Conservation (phyloP, 2,797 vertebrate species). For the Sarcoramphus papa region DNA sequence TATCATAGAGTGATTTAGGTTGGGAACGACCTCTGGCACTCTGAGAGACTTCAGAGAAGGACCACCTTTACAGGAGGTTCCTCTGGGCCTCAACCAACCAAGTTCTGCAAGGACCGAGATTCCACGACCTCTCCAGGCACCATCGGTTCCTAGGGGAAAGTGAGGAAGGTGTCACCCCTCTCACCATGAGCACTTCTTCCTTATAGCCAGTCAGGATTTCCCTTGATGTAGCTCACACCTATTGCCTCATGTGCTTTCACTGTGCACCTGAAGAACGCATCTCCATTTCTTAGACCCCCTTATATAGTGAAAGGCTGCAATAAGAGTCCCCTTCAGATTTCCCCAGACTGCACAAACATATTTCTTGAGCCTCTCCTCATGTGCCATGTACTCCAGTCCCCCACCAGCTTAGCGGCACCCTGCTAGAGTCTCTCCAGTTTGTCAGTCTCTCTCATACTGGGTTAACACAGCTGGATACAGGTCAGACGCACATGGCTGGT, state of each 20-base stretch:
- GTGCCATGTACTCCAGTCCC: neutral
- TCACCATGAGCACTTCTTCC: neutral
- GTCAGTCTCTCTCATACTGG: neutral
- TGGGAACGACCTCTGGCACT: fast-evolving
- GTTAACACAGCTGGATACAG: neutral
- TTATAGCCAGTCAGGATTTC: neutral
- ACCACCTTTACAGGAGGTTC: neutral
- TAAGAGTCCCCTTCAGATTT: neutral
- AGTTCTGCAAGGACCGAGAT: neutral
- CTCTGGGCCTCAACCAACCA: neutral
- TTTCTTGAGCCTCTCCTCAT: neutral
- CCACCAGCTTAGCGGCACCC: neutral
- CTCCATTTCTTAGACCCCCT: neutral
- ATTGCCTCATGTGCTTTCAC: neutral
- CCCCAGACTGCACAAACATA: neutral
- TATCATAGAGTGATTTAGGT: neutral
- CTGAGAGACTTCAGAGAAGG: neutral
- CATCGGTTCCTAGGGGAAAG: neutral
- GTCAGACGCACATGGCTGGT: neutral
- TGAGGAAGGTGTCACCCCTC: neutral
- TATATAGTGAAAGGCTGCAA: neutral
- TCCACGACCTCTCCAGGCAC: neutral
- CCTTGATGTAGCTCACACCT: fast-evolving
- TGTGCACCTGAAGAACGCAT: neutral
- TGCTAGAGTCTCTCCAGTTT: neutral